Conservation (phyloP, 2,113 vertebrate genomes). For the Colossoma macropomum region DNA sequence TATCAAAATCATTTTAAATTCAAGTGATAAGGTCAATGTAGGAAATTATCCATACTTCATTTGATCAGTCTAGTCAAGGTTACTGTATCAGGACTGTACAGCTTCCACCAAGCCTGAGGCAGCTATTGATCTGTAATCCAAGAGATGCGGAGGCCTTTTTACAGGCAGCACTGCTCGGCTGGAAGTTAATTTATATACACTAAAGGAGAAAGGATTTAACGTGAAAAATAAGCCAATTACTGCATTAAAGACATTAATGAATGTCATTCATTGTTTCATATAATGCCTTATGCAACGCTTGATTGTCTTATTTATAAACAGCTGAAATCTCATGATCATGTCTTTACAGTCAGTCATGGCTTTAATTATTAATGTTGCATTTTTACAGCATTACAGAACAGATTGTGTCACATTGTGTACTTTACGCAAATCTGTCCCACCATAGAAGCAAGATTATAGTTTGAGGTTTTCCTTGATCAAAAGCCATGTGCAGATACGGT, state of each 20-base stretch:
- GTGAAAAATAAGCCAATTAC: background rate
- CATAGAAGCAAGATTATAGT: background rate
- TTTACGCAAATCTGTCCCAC: background rate
- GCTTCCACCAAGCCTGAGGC: background rate
- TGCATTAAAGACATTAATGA: background rate
- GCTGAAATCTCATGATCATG: background rate
- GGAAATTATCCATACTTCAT: background rate
- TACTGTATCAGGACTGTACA: slow-evolving; percentile 9
- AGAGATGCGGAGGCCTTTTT: slow-evolving; percentile 39
- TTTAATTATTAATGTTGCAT: background rate
- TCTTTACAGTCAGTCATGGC: background rate
- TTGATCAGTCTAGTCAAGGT: slow-evolving; percentile 15
- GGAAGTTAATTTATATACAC: slow-evolving; percentile 19
- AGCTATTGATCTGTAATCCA: slow-evolving; percentile 47
- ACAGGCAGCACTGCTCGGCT: slow-evolving; percentile 29
- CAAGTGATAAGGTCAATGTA: background rate
- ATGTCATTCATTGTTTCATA: background rate
- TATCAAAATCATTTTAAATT: background rate
- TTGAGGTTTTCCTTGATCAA: slow-evolving; percentile 11
- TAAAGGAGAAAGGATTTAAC: background rate
- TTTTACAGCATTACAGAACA: background rate
- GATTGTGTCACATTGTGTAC: background rate
- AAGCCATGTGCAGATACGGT: slow-evolving; percentile 26
- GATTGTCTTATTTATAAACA: background rate
- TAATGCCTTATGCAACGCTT: background rate